Evolutionary conservation across 2,888 invertebrate genomes (phyloP), one percentile per base, ranked within the genome.

Genomic region (Epinotia brunnichana): DNA sequence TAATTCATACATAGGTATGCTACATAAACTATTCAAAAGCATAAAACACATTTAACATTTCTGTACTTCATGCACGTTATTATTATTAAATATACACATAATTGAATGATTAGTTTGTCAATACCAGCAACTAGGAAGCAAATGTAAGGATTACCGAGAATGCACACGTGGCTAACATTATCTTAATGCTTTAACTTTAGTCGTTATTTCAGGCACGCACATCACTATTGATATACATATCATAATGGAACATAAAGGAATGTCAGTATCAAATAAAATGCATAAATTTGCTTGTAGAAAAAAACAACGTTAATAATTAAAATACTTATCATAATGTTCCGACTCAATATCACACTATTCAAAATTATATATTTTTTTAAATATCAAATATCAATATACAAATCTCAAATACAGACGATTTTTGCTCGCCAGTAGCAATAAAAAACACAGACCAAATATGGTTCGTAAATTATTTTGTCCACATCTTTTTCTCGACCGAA

Each of bases 71-170:
- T 48, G 61, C 61, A 61, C 24, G 24, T 61, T 15, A 24, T 62
- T 19, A 62, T 61, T 15, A 24, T 62, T 19, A 62, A 44, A 44
- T n/a, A 61, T 44, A 24, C 1, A 44, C 15, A n/a, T 15, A 4
- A 29, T 62, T 19, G n/a, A 54, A 54, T 13, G 9, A 64, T 53
- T 24, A 41, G 54, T n/a, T 56, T 66, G 41, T 66, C 41, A 66
- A 56, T 56, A 66, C 24, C 54, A 41, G 66, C 54, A 66, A 53
- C n/a, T 66, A 66, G 66, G 78, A 75, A 75, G 77, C 79, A 78
- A 80, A 75, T 74, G 53, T 39, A 76, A 75, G 66, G 66, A 56
- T 41, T 41, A 41, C 54, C 21, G 66, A 54, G 24, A 62, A 48
- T 48, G 17, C 61, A 61, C 66, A 11, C 4, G 19, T 54, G 9